A percentile compares a stretch with the other conserved stretches of the same genome.
phyloP scores from a whole-genome alignment of 64 coral and sea anemone genomes.

The Pocillopora verrucosa region DNA sequence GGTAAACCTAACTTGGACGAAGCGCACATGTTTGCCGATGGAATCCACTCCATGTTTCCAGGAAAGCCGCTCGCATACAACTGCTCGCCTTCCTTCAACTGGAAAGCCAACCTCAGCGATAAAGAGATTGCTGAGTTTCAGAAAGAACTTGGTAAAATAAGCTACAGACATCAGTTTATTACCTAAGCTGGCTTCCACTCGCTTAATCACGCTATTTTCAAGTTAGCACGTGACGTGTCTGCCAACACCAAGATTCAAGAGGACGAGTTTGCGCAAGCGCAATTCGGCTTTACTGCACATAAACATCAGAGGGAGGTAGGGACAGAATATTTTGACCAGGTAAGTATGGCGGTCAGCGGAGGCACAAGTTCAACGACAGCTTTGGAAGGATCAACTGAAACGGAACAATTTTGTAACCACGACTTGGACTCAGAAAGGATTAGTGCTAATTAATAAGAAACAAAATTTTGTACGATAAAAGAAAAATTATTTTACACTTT shows the following conservation, averaged over 20 bases:
- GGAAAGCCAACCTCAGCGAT: constrained; percentile 86
- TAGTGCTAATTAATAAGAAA: neutral
- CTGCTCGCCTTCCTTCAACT: constrained; percentile 91
- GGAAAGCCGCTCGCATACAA: constrained; percentile 90
- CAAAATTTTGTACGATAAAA: neutral
- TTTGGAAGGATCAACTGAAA: constrained; percentile 75
- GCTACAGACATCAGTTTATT: constrained; percentile 84
- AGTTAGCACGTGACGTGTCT: constrained; percentile 80
- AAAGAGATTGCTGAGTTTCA: constrained; percentile 74
- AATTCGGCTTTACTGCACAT: constrained; percentile 74
- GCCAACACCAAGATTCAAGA: constrained; percentile 85
- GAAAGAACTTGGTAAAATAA: constrained; percentile 72
- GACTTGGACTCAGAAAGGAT: neutral
- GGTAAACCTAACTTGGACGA: constrained; percentile 79
- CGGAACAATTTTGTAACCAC: constrained; percentile 67
- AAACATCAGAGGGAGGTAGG: constrained; percentile 91
- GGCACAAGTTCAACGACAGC: constrained; percentile 82
- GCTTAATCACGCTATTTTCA: constrained; percentile 90
- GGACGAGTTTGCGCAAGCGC: constrained; percentile 83
- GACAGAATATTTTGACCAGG: constrained; percentile 78
- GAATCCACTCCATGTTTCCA: constrained; percentile 77
- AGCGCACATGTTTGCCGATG: constrained; percentile 79
- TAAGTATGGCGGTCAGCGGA: constrained; percentile 80
- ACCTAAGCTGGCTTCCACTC: constrained; percentile 84
- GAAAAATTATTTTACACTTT: neutral